Evolutionary conservation across 1,140 invertebrate species (phyloP), one percentile per base, ranked within the genome.

Genomic region (Zaprionus inermis): DNA sequence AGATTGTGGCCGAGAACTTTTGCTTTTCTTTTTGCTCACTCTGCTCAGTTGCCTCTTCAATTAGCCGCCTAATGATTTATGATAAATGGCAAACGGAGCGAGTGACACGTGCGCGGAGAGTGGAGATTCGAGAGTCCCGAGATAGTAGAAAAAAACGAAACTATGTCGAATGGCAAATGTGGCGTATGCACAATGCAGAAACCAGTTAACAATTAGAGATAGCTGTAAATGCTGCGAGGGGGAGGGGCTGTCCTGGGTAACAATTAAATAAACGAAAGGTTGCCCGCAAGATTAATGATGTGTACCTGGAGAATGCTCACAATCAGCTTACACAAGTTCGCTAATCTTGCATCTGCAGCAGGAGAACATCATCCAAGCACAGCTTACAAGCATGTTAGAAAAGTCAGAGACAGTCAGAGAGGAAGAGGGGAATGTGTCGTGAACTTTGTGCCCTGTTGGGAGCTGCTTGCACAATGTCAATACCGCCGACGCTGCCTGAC

Each of bases 201-300:
- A 28, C 54, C n/a, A 55, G 20, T 38, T 30, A 34, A 11, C 30
- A 57, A 72, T 71, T 64, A 49, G 52, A 59, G n/a, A 55, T 56
- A 57, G 12, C 55, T 69, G 66, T 60, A 69, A 41, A 60, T 60
- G 22, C 54, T n/a, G 61, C 10, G 12, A 32, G 16, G 9, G 16
- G 36, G 24, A 28, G 24, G 3, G 24, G 24, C 24, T 41, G 32
- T 44, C 11, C 12, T 7, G 51, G 57, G 54, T 49, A 79, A 63
- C 69, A 86, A 86, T 88, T 86, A 86, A 69, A 70, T 71, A 77
- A 79, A 79, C 55, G 76, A 79, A 77, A 76, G 71, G 81, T 56
- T 63, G 44, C 14, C 41, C 28, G 36, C n/a, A 57, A 79, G 76
- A 86, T 88, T 86, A 86, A 86, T 86, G 55, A 72, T 74, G 76